Evolutionary conservation across 2,888 invertebrate genomes (phyloP).

Genomic region (Pyrgus malvae): DNA sequence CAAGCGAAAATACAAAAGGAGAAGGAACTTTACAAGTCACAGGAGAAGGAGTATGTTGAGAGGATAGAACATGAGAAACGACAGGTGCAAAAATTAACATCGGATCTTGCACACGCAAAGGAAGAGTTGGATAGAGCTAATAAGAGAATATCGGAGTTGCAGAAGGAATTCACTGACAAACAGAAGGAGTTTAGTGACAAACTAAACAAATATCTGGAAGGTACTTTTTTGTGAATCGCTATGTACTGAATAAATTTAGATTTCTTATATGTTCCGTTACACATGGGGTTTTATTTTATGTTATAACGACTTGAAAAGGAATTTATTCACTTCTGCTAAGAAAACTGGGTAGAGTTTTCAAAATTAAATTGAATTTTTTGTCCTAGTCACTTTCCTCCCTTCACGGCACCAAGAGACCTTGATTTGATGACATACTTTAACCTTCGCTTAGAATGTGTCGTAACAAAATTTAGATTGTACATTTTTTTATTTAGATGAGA

Average conservation of each 20-base stretch:
- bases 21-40: constrained; percentile 57
- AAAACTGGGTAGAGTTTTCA: too few relatives aligned
- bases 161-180: constrained; percentile 77
- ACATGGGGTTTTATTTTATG: too few relatives aligned
- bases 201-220: constrained; percentile 65
- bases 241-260: background rate
- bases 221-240: constrained; percentile 37
- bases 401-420: too few relatives aligned
- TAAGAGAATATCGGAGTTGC: constrained; percentile 78
- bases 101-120: constrained; percentile 69
- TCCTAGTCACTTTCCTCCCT: too few relatives aligned
- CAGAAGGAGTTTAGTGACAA: constrained; percentile 75
- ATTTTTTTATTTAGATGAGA: constrained; percentile 57
- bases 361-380: too few relatives aligned
- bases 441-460: too few relatives aligned
- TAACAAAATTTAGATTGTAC: background rate
- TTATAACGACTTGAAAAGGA: too few relatives aligned
- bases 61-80: constrained; percentile 78
- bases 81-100: constrained; percentile 71
- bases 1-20: constrained; percentile 66
- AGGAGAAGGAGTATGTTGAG: constrained; percentile 70
- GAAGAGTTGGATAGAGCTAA: constrained; percentile 80
- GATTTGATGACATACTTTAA: too few relatives aligned
- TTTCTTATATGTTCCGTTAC: too few relatives aligned
- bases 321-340: too few relatives aligned